Conservation (phyloP, 1,140 invertebrate genomes). For the Magallana gigas region DNA sequence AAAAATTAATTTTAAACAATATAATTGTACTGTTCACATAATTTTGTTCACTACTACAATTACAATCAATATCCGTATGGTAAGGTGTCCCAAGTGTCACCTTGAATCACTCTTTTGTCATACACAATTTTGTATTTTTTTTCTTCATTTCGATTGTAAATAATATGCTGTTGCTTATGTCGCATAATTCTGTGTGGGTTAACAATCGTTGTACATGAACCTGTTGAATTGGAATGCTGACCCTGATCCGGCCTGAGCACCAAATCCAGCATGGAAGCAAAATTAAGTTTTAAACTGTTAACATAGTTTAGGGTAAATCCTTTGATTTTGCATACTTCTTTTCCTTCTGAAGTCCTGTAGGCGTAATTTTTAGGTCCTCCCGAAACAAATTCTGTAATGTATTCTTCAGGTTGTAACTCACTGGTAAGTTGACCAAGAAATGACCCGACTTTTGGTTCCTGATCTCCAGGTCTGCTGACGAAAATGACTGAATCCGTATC, state of each 20-base stretch:
- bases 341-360: slow-evolving; percentile 49
- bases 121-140: slow-evolving; percentile 54
- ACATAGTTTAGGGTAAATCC: slow-evolving; percentile 58
- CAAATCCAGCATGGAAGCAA: slow-evolving; percentile 43
- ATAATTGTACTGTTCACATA: too few relatives aligned
- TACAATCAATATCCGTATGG: slow-evolving; percentile 50
- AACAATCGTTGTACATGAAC: slow-evolving; percentile 35
- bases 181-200: slow-evolving; percentile 53
- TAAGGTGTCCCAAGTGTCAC: slow-evolving; percentile 45
- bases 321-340: slow-evolving; percentile 57
- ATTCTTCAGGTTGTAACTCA: slow-evolving; percentile 45
- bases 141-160: slow-evolving; percentile 49
- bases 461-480: too few relatives aligned
- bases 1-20: background rate
- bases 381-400: slow-evolving; percentile 57
- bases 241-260: background rate
- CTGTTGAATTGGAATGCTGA: background rate
- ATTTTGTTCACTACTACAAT: too few relatives aligned
- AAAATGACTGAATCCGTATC: too few relatives aligned
- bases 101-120: slow-evolving; percentile 48
- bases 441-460: slow-evolving; percentile 34
- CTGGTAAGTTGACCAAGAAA: slow-evolving; percentile 59
- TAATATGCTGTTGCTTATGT: slow-evolving; percentile 36
- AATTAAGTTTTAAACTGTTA: slow-evolving; percentile 52
- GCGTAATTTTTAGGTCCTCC: slow-evolving; percentile 62